Base-by-base conservation (phyloP, 2,113 vertebrate genomes). In the Corvus moneduloides region DNA sequence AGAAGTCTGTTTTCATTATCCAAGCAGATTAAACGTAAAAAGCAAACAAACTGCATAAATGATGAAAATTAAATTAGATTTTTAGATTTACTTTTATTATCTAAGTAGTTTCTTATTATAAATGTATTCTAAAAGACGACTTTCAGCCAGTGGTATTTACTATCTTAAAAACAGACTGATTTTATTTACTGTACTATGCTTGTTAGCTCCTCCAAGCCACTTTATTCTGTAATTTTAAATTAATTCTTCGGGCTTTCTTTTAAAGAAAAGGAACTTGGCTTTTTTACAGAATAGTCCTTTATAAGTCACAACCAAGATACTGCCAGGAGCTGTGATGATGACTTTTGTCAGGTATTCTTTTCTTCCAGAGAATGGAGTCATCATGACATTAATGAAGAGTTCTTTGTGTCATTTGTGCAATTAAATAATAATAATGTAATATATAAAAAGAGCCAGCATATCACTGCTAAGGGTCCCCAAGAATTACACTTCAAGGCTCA, bases 11-110 rank as follows among this genome's bases (percentile, higher is more conserved):
- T 93, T 91, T 80, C 55, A 85, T 96, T 90, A 93, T 58, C 78
- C 55, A 77, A 74, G 46, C 30, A 76, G 75, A 96, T 94, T 87
- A 95, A 94, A 94, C 85, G 71, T 59, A 92, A 81, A 78, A 84
- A 79, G 26, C 30, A 84, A 92, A 71, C 39, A 71, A 95, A 93
- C 26, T 46, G 54, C 59, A 96, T 67, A 93, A 93, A 91, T 77
- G 28, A 83, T 85, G 72, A 74, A 94, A 95, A 95, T 79, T 35
- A 80, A 74, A 96, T 94, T 87, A 73, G 52, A 51, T 85, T 93
- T 85, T 87, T 71, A 63, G 26, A 84, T 91, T 92, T 89, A 66
- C 79, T 94, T 94, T 87, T 62, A 95, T 95, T 94, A 91, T 52
- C 67, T 90, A 80, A 93, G 27, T 83, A 77, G 78, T 48, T 87